phyloP scores from a whole-genome alignment of 2,888 invertebrate species.

The Lasioglossum leucozonium region DNA sequence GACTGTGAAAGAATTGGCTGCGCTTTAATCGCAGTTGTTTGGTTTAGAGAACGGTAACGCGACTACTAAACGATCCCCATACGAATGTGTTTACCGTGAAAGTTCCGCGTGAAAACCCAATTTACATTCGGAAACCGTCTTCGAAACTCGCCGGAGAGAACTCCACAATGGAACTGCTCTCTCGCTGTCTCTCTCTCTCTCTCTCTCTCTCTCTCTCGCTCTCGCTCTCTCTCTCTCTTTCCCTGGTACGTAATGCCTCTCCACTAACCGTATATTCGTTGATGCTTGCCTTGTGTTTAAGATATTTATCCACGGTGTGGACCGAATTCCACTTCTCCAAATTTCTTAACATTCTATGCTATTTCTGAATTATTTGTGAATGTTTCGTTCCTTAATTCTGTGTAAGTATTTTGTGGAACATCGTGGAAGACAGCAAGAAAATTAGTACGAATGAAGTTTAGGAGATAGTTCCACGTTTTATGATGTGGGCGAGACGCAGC shows the following conservation, averaged over 20 bases:
- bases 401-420: background rate
- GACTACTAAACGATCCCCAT: constrained; percentile 73
- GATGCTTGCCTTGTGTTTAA: background rate
- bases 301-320: background rate
- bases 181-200: background rate
- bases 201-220: background rate
- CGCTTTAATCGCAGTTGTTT: constrained; percentile 69
- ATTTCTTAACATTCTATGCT: background rate
- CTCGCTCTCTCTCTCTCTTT: background rate
- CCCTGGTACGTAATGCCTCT: background rate
- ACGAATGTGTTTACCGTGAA: constrained; percentile 79
- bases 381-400: background rate
- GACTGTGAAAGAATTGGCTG: constrained; percentile 67
- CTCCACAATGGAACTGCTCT: constrained; percentile 22
- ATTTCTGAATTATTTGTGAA: background rate
- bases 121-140: constrained; percentile 66
- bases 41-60: constrained; percentile 68
- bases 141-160: constrained; percentile 29
- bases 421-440: no score
- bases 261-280: constrained; percentile 36
- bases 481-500: no score
- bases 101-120: constrained; percentile 68
- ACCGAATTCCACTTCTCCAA: background rate
- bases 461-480: no score
- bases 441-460: no score